Evolutionary conservation across 2,113 vertebrate species (phyloP), one percentile per base, ranked within the genome.

Genomic region (Rhea americana): DNA sequence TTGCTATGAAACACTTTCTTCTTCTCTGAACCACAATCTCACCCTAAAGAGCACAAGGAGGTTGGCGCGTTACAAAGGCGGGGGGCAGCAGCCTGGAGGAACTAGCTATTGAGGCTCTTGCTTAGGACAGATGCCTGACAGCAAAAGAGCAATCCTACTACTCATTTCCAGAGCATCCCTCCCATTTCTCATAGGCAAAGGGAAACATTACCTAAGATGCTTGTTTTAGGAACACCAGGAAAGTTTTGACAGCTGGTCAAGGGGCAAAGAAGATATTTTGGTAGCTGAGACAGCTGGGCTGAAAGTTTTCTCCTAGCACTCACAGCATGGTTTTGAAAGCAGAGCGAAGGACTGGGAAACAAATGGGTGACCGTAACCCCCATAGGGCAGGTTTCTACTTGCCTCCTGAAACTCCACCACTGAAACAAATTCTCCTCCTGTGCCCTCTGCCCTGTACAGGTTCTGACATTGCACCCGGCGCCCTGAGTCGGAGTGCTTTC

Each of bases 181-280:
- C 62, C 2, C 2, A 22, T 61, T 74, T 72, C 77, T 55, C 53
- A 28, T 6, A 41, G 12, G 30, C 90, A 76, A 86, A 81, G 68
- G 41, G 88, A 93, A 90, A 93, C 70, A 53, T 65, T 82, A 66
- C 74, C 74, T 14, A 18, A 62, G 24, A 90, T 0, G 2, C 56
- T 79, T 79, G 58, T 72, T 90, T 62, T 58, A 80, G 74, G 55
- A 90, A 87, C 24, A 13, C 74, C 30, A 50, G 70, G 67, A 20
- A 93, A 90, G 86, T 94, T 96, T 95, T 93, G 77, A 93, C 91
- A 95, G 94, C 91, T 90, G 90, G 90, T 59, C 80, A 88, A 93
- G 93, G 83, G 80, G 80, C 82, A 95, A 93, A 93, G 62, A 85
- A 91, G 82, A 70, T 81, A 82, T 93, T 96, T 91, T 95, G 83